phyloP scores from a whole-genome alignment of 2,113 vertebrate genomes.

The Amazona guildingii region DNA sequence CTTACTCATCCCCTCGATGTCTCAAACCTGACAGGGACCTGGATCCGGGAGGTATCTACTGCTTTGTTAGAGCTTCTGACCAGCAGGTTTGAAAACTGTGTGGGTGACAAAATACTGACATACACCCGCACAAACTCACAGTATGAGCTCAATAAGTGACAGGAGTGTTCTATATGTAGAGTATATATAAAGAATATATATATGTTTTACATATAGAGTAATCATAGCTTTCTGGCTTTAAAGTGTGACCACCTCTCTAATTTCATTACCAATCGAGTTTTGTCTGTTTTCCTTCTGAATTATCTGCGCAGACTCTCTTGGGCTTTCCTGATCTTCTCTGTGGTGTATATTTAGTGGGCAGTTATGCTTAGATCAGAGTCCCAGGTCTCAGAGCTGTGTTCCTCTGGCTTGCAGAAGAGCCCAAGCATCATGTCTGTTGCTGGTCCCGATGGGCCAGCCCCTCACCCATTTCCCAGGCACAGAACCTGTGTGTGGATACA shows the following conservation, averaged over 20 bases:
- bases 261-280: neutral
- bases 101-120: constrained; percentile 20
- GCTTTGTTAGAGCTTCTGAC: constrained; percentile 24
- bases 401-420: neutral
- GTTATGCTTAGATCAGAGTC: neutral
- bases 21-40: neutral
- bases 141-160: constrained; percentile 15
- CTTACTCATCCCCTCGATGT: neutral
- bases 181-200: neutral
- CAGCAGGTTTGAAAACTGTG: constrained; percentile 3
- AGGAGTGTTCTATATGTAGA: constrained; percentile 10
- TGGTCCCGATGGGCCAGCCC: neutral
- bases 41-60: neutral
- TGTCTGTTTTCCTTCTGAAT: neutral
- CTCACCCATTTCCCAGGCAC: neutral
- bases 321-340: neutral
- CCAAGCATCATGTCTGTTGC: neutral
- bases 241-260: neutral
- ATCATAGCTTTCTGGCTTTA: neutral
- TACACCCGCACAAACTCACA: constrained; percentile 28
- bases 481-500: neutral
- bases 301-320: neutral
- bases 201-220: constrained; percentile 10
- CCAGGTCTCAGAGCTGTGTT: neutral
- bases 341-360: neutral